Evolutionary conservation across 2,113 vertebrate species (phyloP).

Genomic region (Pteropus alecto): DNA sequence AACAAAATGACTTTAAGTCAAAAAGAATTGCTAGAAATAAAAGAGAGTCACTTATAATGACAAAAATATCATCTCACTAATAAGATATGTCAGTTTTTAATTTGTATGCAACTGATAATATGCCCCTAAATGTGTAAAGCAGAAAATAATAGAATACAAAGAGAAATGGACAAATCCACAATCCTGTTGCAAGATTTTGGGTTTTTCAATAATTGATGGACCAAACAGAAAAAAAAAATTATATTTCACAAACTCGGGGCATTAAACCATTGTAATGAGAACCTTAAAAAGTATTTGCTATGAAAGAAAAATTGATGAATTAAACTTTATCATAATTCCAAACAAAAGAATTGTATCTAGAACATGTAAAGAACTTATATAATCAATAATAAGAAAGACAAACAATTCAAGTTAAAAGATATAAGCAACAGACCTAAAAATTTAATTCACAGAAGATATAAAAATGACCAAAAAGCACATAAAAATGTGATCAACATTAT

Average conservation of each 20-base stretch:
- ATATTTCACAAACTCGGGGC: not conserved
- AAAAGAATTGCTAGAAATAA: not conserved
- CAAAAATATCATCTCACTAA: not conserved
- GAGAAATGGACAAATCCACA: not conserved
- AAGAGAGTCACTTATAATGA: not conserved
- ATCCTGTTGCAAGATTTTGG: not conserved
- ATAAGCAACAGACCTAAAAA: not conserved
- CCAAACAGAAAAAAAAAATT: no score
- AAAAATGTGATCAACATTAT: not conserved
- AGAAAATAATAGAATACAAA: not conserved
- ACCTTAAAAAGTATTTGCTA: not conserved
- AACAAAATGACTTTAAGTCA: not conserved
- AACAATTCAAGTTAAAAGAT: constrained; percentile 18
- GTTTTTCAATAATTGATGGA: not conserved
- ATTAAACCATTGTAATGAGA: not conserved
- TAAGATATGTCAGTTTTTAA: not conserved
- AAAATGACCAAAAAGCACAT: not conserved
- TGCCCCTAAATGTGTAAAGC: not conserved
- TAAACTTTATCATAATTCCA: not conserved
- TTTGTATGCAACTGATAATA: not conserved
- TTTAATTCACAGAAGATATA: not conserved
- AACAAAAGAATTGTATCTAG: not conserved
- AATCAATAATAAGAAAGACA: constrained; percentile 1
- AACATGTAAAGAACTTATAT: not conserved
- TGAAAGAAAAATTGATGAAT: not conserved